Conservation (phyloP, 1,140 invertebrate species). For the Ylistrum balloti region DNA sequence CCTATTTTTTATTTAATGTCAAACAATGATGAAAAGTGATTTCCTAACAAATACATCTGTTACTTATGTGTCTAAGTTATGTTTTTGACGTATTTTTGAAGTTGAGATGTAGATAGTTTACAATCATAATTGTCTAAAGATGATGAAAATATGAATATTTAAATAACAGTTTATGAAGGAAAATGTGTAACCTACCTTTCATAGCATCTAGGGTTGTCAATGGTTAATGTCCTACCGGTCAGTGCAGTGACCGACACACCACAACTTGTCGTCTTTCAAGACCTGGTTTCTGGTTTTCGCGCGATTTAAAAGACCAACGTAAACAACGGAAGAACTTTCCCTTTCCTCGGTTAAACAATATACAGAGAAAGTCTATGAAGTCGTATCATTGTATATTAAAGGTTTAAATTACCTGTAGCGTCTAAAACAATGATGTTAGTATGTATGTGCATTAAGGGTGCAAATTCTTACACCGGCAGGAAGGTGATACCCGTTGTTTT, state of each 20-base stretch:
- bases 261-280: not conserved
- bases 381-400: not conserved
- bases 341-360: not conserved
- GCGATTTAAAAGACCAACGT: too few species aligned
- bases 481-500: slow-evolving; percentile 20
- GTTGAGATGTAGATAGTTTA: too few species aligned
- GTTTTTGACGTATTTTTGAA: too few species aligned
- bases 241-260: not conserved
- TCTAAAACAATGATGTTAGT: not conserved
- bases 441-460: slow-evolving; percentile 19
- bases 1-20: too few species aligned
- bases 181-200: not conserved
- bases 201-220: not conserved
- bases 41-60: too few species aligned
- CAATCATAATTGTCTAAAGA: too few species aligned
- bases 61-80: too few species aligned
- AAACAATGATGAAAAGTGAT: too few species aligned
- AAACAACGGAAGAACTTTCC: not conserved
- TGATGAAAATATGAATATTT: too few species aligned
- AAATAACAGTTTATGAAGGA: not conserved
- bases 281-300: not conserved
- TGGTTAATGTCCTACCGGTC: not conserved
- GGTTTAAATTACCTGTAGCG: too few species aligned
- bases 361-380: slow-evolving; percentile 1
- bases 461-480: not conserved